phyloP scores from a whole-genome alignment of 2,888 invertebrate genomes.

The Apantesis nais region DNA sequence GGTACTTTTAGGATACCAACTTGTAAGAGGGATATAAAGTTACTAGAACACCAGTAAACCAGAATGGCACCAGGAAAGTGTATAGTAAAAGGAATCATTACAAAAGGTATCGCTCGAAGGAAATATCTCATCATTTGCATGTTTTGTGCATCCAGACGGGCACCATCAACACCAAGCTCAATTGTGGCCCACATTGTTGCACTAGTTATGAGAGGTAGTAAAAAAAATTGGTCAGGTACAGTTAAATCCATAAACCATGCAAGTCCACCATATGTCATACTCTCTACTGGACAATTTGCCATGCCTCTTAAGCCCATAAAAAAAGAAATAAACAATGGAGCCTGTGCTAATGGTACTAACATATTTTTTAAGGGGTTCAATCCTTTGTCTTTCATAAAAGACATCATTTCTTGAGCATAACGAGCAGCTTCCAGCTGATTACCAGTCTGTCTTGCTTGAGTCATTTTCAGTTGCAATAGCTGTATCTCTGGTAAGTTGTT shows the following conservation, averaged over 20 bases:
- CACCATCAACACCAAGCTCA: slow-evolving; percentile 92
- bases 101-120: slow-evolving; percentile 90
- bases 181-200: slow-evolving; percentile 93
- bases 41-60: slow-evolving; percentile 95
- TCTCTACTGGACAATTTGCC: slow-evolving; percentile 96
- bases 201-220: slow-evolving; percentile 94
- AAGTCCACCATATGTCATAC: slow-evolving; percentile 94
- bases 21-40: slow-evolving; percentile 93
- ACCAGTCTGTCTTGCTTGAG: slow-evolving; percentile 93
- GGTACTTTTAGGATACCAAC: slow-evolving; percentile 91
- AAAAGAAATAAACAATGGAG: slow-evolving; percentile 96
- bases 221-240: slow-evolving; percentile 94
- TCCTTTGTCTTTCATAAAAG: slow-evolving; percentile 93
- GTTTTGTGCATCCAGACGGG: slow-evolving; percentile 88
- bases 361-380: slow-evolving; percentile 93
- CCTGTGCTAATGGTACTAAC: slow-evolving; percentile 91
- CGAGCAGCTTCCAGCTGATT: slow-evolving; percentile 92
- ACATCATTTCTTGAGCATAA: slow-evolving; percentile 91
- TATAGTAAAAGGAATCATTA: slow-evolving; percentile 93
- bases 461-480: slow-evolving; percentile 92
- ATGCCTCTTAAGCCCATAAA: slow-evolving; percentile 95
- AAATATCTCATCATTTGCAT: slow-evolving; percentile 90
- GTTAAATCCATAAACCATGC: slow-evolving; percentile 98
- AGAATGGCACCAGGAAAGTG: slow-evolving; percentile 95
- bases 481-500: slow-evolving; percentile 95